Evolutionary conservation across 2,888 invertebrate genomes (phyloP).

Genomic region (Meliscaeva auricollis): DNA sequence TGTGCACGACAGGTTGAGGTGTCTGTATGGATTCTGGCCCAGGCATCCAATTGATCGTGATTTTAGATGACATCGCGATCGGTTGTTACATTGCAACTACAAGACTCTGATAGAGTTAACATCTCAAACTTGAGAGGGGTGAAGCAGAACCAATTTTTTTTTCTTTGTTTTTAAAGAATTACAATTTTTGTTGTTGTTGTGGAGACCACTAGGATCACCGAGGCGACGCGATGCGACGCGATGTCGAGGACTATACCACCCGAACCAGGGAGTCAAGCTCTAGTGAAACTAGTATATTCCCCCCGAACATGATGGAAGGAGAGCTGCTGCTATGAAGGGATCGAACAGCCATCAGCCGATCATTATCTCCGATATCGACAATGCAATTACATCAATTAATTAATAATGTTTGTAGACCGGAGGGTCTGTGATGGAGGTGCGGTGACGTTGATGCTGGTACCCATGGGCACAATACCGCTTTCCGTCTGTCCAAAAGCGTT

Average conservation of each 20-base stretch:
- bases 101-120: constrained; percentile 71
- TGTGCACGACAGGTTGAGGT: constrained; percentile 75
- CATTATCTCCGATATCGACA: constrained; percentile 82
- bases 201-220: constrained; percentile 18
- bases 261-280: constrained; percentile 5
- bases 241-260: neutral
- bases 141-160: constrained; percentile 25
- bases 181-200: constrained; percentile 31
- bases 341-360: constrained; percentile 77
- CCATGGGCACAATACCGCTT: constrained; percentile 65
- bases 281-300: constrained; percentile 55
- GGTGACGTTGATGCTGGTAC: constrained; percentile 54
- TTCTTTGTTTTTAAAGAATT: neutral
- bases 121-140: constrained; percentile 47
- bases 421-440: constrained; percentile 62
- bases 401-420: constrained; percentile 80
- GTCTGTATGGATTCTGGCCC: constrained; percentile 67
- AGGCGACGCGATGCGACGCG: no score
- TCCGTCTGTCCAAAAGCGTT: constrained; percentile 57
- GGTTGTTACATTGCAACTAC: constrained; percentile 67
- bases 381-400: constrained; percentile 84
- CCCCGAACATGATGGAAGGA: neutral
- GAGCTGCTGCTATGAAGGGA: constrained; percentile 60
- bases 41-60: constrained; percentile 80
- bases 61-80: constrained; percentile 82